phyloP scores from a whole-genome alignment of 92 coral and sea anemone genomes.

The Ricordea florida region DNA sequence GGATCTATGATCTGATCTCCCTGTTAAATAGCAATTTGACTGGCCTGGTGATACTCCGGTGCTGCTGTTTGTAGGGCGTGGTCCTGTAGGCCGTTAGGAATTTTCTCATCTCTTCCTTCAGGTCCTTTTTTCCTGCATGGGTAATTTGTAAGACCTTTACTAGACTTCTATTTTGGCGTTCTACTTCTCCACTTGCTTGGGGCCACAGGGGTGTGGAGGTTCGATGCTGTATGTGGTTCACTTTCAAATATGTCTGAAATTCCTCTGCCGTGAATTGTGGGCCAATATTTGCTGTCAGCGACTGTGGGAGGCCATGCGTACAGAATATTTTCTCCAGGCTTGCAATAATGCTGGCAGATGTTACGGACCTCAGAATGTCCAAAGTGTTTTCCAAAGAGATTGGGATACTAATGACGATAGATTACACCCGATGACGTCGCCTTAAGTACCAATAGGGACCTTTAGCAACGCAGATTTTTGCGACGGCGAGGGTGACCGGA shows the following conservation, averaged over 20 bases:
- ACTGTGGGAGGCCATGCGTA: neutral
- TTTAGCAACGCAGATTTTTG: no score
- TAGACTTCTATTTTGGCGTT: neutral
- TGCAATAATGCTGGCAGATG: neutral
- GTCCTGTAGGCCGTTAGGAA: neutral
- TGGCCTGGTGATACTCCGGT: neutral
- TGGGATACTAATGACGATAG: no score
- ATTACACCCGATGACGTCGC: no score
- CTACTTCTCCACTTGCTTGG: neutral
- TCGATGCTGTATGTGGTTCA: neutral
- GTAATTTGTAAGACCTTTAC: neutral
- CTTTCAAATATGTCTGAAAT: no score
- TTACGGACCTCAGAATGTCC: neutral
- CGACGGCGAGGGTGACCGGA: no score
- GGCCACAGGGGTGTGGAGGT: neutral
- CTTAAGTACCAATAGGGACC: no score
- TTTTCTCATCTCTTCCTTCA: neutral
- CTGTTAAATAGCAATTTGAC: neutral
- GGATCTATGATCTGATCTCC: no score
- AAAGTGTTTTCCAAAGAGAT: no score
- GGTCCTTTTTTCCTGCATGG: no score
- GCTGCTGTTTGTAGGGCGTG: neutral
- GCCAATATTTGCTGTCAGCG: neutral
- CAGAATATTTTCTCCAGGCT: conserved; percentile 6
- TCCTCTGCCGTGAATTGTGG: no score